phyloP scores from a whole-genome alignment of 2,113 vertebrate genomes.

The Colossoma macropomum region DNA sequence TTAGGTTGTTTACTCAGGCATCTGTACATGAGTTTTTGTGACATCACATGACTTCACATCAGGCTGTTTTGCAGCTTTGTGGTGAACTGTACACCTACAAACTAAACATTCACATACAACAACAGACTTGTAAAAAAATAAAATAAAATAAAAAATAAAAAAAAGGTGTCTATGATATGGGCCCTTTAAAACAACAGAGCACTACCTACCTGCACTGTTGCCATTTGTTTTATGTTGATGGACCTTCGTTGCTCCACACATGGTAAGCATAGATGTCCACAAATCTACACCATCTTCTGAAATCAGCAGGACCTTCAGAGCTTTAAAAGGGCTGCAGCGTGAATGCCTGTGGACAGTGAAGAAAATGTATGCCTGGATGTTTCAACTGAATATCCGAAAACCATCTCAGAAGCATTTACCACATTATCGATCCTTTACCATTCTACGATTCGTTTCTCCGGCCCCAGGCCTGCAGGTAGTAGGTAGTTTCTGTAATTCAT shows the following conservation, averaged over 20 bases:
- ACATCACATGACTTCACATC: too few species aligned
- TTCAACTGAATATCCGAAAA: not conserved
- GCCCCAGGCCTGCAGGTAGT: conserved; percentile 91
- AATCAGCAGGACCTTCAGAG: conserved; percentile 87
- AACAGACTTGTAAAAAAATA: not conserved
- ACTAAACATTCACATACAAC: too few species aligned
- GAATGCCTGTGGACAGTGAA: conserved; percentile 82
- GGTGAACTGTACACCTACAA: too few species aligned
- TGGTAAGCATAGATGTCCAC: conserved; percentile 92
- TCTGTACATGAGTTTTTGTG: too few species aligned
- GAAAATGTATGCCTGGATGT: not conserved
- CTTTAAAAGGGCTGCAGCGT: conserved; percentile 86
- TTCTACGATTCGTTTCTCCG: conserved; percentile 84
- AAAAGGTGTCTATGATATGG: too few species aligned
- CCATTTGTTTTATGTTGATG: conserved; percentile 81
- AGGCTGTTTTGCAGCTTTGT: too few species aligned
- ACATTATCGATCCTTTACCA: conserved; percentile 77
- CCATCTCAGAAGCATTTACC: not conserved
- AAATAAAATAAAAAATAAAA: not conserved
- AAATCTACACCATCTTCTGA: conserved; percentile 87
- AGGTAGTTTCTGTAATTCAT: conserved; percentile 95
- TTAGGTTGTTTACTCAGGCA: too few species aligned
- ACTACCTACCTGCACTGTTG: conserved; percentile 82
- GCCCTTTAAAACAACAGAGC: too few species aligned
- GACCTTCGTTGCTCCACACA: conserved; percentile 85